Conservation (phyloP, 1,140 invertebrate species). For the Eumaeus atala region DNA sequence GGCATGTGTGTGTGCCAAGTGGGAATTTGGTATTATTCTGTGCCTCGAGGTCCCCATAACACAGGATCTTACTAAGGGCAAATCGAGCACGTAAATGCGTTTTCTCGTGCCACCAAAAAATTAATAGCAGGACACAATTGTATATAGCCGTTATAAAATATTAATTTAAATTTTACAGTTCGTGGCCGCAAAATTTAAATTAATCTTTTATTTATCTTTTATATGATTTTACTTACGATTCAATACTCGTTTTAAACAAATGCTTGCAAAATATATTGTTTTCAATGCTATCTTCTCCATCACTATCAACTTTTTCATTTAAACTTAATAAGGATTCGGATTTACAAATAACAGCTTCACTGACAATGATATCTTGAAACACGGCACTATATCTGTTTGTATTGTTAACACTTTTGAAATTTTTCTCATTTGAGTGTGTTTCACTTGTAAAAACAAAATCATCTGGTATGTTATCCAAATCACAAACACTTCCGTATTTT, state of each 20-base stretch:
- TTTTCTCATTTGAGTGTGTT: constrained; percentile 12
- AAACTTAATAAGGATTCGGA: constrained; percentile 23
- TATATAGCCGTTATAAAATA: no score
- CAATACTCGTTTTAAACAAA: constrained; percentile 39
- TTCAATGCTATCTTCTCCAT: constrained; percentile 29
- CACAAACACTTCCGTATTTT: constrained; percentile 32
- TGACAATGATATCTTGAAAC: constrained; percentile 29
- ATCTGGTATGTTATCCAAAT: constrained; percentile 32
- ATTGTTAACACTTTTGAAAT: constrained; percentile 26
- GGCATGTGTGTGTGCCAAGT: no score
- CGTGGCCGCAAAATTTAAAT: no score
- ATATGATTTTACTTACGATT: constrained; percentile 48
- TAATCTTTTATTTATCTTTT: constrained; percentile 7
- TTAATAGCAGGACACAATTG: no score
- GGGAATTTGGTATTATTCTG: no score
- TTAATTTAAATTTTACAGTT: no score
- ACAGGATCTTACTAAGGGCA: no score
- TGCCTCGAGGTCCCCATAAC: no score
- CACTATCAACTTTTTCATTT: constrained; percentile 25
- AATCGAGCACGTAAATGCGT: no score
- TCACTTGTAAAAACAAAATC: constrained; percentile 10
- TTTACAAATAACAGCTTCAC: constrained; percentile 34
- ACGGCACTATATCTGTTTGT: constrained; percentile 30
- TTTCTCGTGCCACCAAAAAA: no score
- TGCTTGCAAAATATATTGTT: constrained; percentile 29